A percentile compares a stretch with the other conserved stretches of the same genome.
Evolutionary conservation across 2,113 vertebrate species (phyloP).

Genomic region (Pygoscelis adeliae): DNA sequence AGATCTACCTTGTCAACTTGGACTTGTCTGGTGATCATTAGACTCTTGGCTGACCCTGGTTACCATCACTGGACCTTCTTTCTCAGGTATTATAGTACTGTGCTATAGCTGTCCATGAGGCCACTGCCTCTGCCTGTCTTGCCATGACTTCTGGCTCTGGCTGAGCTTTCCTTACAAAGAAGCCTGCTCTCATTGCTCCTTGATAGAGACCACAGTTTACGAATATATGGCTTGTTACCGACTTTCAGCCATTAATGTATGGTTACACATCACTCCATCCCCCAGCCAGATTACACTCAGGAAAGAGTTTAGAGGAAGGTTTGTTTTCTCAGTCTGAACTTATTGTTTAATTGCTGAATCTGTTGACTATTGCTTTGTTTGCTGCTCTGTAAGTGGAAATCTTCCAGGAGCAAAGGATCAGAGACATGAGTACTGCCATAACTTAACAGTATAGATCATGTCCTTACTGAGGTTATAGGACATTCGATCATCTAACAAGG

Average conservation of each 20-base stretch:
- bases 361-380: neutral
- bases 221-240: neutral
- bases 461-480: neutral
- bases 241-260: fast-evolving
- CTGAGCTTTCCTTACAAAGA: neutral
- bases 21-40: neutral
- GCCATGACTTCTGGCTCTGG: neutral
- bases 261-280: neutral
- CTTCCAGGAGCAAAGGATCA: neutral
- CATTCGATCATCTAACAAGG: neutral
- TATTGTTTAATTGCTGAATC: neutral
- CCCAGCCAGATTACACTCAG: neutral
- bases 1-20: neutral
- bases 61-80: neutral
- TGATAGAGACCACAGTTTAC: neutral
- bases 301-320: neutral
- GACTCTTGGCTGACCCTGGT: neutral
- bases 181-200: neutral
- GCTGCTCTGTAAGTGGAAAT: neutral
- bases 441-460: neutral
- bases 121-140: neutral
- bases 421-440: neutral
- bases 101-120: neutral
- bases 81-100: neutral
- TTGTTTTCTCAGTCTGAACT: neutral